Evolutionary conservation across 2,888 invertebrate genomes (phyloP).

Genomic region (Onchidella celtica): DNA sequence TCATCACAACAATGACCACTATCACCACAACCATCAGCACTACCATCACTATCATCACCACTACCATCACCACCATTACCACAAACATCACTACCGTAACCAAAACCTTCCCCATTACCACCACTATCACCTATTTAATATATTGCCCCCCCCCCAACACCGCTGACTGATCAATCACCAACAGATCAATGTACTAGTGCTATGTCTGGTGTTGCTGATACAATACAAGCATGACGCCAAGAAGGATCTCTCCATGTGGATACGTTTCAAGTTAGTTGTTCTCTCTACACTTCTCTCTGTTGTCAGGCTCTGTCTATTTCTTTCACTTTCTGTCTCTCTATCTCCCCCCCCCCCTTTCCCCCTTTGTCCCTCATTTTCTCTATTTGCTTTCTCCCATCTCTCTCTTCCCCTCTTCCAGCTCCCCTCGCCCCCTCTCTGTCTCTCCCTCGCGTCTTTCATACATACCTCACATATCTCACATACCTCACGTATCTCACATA

Average conservation of each 20-base stretch:
- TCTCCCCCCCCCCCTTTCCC: too few species aligned
- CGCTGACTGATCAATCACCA: background rate
- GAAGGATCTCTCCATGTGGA: slow-evolving; percentile 30
- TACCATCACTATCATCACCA: background rate
- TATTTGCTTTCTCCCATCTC: too few species aligned
- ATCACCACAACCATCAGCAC: background rate
- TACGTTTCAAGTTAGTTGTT: slow-evolving; percentile 37
- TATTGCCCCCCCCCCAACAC: background rate
- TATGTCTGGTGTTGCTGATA: slow-evolving; percentile 41
- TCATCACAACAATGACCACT: background rate
- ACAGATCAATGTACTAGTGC: slow-evolving; percentile 47
- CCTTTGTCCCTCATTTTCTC: too few species aligned
- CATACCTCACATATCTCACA: too few species aligned
- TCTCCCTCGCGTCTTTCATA: too few species aligned
- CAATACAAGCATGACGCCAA: slow-evolving; percentile 50
- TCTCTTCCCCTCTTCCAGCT: too few species aligned
- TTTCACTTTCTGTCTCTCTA: too few species aligned
- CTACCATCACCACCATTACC: background rate
- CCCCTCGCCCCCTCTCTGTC: too few species aligned
- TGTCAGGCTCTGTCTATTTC: background rate
- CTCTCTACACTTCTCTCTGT: background rate
- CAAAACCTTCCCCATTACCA: background rate
- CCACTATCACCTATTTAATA: background rate
- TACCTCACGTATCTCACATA: too few species aligned
- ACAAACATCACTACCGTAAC: background rate